A percentile compares a stretch with the other conserved stretches of the same genome.
phyloP scores from a whole-genome alignment of 2,797 vertebrate species.

The Cryptoblepharus egeriae region DNA sequence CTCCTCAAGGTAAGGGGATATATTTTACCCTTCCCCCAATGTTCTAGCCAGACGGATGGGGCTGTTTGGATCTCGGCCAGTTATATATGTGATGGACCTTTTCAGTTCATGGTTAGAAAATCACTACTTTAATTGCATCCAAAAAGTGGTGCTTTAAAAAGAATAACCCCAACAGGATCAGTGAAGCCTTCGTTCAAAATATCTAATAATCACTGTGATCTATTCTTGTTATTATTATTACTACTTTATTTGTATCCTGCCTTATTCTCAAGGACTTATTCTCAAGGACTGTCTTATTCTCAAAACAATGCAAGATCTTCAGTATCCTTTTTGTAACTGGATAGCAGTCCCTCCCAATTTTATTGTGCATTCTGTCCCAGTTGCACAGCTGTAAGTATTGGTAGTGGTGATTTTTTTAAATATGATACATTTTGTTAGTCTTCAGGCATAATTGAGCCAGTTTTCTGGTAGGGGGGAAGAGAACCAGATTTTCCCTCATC shows the following conservation, averaged over 20 bases:
- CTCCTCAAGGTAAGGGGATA: no score
- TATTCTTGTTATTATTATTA: constrained; percentile 50
- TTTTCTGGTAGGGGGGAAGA: constrained; percentile 67
- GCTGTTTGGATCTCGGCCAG: no score
- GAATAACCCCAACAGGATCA: neutral
- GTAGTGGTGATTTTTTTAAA: constrained; percentile 52
- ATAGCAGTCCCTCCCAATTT: constrained; percentile 63
- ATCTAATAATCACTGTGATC: constrained; percentile 53
- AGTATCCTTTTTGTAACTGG: constrained; percentile 58
- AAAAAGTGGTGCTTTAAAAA: neutral
- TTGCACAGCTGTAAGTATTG: constrained; percentile 53
- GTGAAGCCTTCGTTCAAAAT: constrained; percentile 10
- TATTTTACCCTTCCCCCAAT: no score
- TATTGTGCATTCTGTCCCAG: constrained; percentile 53
- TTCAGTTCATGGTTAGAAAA: no score
- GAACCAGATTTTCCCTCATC: constrained; percentile 63
- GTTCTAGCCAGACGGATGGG: no score
- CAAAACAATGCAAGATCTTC: constrained; percentile 56
- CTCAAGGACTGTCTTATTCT: no score
- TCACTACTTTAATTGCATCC: no score
- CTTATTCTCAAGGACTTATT: no score
- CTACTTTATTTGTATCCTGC: no score
- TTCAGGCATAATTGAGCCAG: constrained; percentile 72
- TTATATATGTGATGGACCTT: no score
- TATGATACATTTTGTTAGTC: constrained; percentile 71